Conservation (phyloP, 2,888 invertebrate genomes). For the Aproaerema taeniolella region DNA sequence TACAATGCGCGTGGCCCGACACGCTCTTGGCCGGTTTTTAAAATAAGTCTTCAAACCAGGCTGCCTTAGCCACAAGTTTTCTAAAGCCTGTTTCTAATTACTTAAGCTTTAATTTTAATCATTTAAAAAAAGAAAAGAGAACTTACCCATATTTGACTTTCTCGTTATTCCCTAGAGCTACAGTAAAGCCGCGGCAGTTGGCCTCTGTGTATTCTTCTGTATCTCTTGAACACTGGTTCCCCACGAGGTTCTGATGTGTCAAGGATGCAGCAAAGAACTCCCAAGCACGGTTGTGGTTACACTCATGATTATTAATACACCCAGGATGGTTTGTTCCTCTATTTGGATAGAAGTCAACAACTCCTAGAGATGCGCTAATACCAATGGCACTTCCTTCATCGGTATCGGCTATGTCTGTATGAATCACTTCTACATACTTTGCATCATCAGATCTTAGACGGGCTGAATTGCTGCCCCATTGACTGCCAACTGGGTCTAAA, state of each 20-base stretch:
- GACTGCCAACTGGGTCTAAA: conserved; percentile 24
- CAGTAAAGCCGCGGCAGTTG: conserved; percentile 2
- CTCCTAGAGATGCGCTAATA: conserved; percentile 83
- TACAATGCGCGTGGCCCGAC: too few relatives aligned
- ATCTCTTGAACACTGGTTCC: conserved; percentile 24
- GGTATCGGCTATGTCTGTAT: conserved; percentile 22
- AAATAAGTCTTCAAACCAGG: too few relatives aligned
- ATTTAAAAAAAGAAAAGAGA: too few relatives aligned
- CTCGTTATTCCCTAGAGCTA: conserved; percentile 26
- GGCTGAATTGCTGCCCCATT: conserved; percentile 17
- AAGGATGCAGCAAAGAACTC: conserved; percentile 30
- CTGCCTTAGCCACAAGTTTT: too few relatives aligned
- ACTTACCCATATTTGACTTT: conserved; percentile 16
- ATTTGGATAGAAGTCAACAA: conserved; percentile 91
- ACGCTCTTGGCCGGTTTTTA: too few relatives aligned
- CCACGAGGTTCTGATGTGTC: conserved; percentile 19
- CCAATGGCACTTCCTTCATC: conserved; percentile 72
- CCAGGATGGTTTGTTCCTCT: conserved; percentile 81
- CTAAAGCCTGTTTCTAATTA: too few relatives aligned
- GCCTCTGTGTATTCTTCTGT: conserved; percentile 2
- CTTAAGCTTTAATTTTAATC: too few relatives aligned
- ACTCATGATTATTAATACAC: conserved; percentile 23
- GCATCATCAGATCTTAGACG: conserved; percentile 13
- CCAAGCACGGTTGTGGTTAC: conserved; percentile 33
- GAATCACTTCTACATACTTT: conserved; percentile 31